phyloP scores from a whole-genome alignment of 2,888 invertebrate species.

The Drosophila austrosaltans region DNA sequence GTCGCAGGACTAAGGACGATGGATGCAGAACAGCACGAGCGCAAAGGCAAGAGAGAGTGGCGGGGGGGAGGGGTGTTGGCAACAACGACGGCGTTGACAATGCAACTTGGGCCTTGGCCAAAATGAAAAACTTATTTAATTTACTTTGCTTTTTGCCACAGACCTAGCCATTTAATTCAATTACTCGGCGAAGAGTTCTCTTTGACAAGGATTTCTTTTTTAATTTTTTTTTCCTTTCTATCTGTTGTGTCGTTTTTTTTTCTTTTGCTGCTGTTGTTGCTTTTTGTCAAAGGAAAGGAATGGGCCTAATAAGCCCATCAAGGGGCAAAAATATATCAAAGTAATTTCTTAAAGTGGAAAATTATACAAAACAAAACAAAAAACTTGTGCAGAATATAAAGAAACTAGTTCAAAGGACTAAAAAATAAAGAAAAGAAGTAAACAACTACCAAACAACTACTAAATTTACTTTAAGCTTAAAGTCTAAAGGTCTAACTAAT shows the following conservation, averaged over 20 bases:
- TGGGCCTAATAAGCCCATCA: conserved; percentile 20
- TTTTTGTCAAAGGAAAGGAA: conserved; percentile 31
- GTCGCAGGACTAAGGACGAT: conserved; percentile 21
- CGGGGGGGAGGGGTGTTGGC: neutral
- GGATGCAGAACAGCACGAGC: neutral
- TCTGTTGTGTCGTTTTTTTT: neutral
- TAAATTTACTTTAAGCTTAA: no score
- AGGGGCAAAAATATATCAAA: neutral
- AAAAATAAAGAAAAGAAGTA: no score
- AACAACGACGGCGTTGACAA: conserved; percentile 68
- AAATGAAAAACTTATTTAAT: conserved; percentile 82
- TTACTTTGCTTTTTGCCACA: conserved; percentile 82
- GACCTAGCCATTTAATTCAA: conserved; percentile 82
- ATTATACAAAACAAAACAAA: no score
- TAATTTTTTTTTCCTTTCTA: neutral
- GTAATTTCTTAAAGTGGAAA: neutral
- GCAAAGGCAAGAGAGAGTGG: no score
- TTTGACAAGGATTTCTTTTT: conserved; percentile 28
- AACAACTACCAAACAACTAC: no score
- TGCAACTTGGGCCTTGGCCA: conserved; percentile 73
- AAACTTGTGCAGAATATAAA: neutral
- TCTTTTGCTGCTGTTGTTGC: neutral
- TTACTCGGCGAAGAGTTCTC: conserved; percentile 73
- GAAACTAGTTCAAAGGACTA: neutral
- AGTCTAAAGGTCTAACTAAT: no score